Percentiles rank a stretch among this genome's conserved stretches.
Conservation (phyloP, 2,797 vertebrate species). For the Chaunax sp. region DNA sequence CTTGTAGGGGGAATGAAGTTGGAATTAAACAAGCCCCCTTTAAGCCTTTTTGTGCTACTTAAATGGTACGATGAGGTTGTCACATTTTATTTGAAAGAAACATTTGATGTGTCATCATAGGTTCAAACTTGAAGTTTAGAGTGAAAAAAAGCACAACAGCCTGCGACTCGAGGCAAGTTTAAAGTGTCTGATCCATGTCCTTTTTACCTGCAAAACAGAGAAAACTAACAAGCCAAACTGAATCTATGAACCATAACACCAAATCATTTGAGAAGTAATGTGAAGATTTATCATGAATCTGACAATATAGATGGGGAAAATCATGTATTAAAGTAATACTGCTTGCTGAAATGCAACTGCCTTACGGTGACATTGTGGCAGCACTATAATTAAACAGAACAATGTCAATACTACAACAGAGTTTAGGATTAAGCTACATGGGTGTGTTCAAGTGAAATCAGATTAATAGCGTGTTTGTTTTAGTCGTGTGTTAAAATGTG, state of each 20-base stretch:
- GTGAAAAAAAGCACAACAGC: not conserved
- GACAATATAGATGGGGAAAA: too few species aligned
- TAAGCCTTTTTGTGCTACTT: constrained; percentile 1
- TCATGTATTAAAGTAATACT: too few species aligned
- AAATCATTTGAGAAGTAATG: not conserved
- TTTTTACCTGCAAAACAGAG: not conserved
- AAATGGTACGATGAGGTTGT: not conserved
- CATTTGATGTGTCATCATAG: not conserved
- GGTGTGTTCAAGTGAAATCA: not conserved
- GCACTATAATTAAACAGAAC: too few species aligned
- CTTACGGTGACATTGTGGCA: too few species aligned
- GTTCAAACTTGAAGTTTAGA: not conserved
- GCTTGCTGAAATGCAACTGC: too few species aligned
- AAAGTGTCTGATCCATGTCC: too few species aligned
- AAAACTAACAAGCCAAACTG: not conserved
- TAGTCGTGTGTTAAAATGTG: too few species aligned
- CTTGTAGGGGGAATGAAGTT: constrained; percentile 1
- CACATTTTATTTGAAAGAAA: not conserved
- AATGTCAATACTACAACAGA: not conserved
- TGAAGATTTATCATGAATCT: not conserved
- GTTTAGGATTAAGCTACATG: not conserved
- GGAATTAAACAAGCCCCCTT: constrained; percentile 1
- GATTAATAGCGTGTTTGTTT: too few species aligned
- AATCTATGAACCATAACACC: not conserved
- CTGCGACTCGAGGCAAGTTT: not conserved